phyloP scores from a whole-genome alignment of 2,797 vertebrate species.

The Trachurus trachurus region DNA sequence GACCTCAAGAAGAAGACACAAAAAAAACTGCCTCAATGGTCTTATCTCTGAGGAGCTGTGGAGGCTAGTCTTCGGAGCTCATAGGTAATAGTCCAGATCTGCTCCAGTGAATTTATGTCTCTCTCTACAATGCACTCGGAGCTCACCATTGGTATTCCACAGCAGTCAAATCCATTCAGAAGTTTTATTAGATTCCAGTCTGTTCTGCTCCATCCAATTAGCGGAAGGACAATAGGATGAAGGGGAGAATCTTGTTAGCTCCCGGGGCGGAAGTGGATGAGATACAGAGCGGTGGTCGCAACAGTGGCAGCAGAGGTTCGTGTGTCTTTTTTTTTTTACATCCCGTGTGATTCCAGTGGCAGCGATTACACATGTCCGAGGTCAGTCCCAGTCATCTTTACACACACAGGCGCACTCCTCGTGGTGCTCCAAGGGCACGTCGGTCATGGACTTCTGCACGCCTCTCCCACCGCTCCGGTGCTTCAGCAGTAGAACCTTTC shows the following conservation, averaged over 20 bases:
- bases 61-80: conserved; percentile 61
- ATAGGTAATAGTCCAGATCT: conserved; percentile 61
- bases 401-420: conserved; percentile 97
- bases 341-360: conserved; percentile 53
- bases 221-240: conserved; percentile 69
- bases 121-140: conserved; percentile 61
- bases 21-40: conserved; percentile 38
- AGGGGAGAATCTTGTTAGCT: conserved; percentile 70
- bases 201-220: conserved; percentile 78
- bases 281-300: conserved; percentile 41
- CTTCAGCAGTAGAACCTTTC: conserved; percentile 94
- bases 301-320: conserved; percentile 52
- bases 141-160: conserved; percentile 71
- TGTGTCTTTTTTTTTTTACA: conserved; percentile 22
- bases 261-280: conserved; percentile 59
- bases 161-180: conserved; percentile 70
- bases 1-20: conserved; percentile 39
- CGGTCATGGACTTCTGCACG: conserved; percentile 94
- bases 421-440: conserved; percentile 96
- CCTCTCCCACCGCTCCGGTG: conserved; percentile 90
- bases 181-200: conserved; percentile 76
- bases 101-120: conserved; percentile 70
- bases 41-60: conserved; percentile 53
- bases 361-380: conserved; percentile 50
- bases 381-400: conserved; percentile 90